Percentiles rank a stretch among this genome's conserved stretches.
Conservation (phyloP, 2,888 invertebrate species). For the Chrysolina oricalcia region DNA sequence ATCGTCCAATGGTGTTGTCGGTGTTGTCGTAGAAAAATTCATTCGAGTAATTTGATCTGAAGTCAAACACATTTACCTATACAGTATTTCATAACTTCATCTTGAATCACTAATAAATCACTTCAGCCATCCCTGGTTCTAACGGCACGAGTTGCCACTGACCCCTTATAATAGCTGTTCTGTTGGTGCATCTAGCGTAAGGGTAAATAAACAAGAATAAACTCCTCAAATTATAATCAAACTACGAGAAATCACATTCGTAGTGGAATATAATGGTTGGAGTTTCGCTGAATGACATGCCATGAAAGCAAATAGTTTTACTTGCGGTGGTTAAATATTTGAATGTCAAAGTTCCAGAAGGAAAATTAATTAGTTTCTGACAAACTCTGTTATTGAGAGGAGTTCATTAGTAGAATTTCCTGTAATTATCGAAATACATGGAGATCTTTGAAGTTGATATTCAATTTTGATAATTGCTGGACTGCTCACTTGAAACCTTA, state of each 20-base stretch:
- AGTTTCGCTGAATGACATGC: not conserved
- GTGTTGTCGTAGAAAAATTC: too few relatives aligned
- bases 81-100: too few relatives aligned
- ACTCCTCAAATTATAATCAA: slow-evolving; percentile 7
- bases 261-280: not conserved
- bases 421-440: not conserved
- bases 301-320: not conserved
- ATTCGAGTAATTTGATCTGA: too few relatives aligned
- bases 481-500: too few relatives aligned
- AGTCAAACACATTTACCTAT: too few relatives aligned
- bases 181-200: not conserved
- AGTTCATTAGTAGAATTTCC: not conserved
- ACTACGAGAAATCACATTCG: not conserved
- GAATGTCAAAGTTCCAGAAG: not conserved
- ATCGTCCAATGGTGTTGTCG: too few relatives aligned
- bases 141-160: not conserved
- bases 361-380: not conserved
- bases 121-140: too few relatives aligned
- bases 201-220: slow-evolving; percentile 10
- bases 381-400: not conserved
- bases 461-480: not conserved
- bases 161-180: not conserved
- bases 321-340: not conserved
- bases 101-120: too few relatives aligned
- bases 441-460: not conserved